Evolutionary conservation across 2,888 invertebrate genomes (phyloP), one percentile per base, ranked within the genome.

Genomic region (Disparrhopalites patrizii): DNA sequence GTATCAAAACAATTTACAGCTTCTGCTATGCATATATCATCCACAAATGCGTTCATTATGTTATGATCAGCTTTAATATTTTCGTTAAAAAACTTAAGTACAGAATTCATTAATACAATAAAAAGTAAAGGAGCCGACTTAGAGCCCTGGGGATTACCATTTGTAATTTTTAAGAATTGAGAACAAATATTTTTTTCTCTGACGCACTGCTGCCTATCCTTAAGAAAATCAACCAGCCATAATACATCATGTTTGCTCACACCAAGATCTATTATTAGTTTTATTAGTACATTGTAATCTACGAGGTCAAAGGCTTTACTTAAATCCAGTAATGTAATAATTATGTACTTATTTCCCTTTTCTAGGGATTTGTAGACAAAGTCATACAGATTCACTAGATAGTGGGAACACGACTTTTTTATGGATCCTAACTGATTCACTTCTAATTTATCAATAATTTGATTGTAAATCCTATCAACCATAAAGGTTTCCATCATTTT

Each of bases 101-200:
- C 1, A 1, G 30, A 18, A 31, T 54, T 54, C 1, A 54, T 54
- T 3, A 54, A 15, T 3, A 54, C n/a, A 13, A 60, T 23, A 20
- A 60, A 60, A 10, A 47, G 33, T 1, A 60, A 18, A 2, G 61
- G 61, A 25, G 61, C 61, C 18, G 52, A 20, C 52, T 61, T 61
- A 3, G 61, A 52, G 25, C 56, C 56, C 20, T 56, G 56, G 3
- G 56, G 36, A 1, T 33, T 56, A 3, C 56, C 33, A 36, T 56
- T 56, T 3, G 4, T n/a, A 31, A 56, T 56, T 1, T 23, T 56
- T 5, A 56, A 10, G 36, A 56, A n/a, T 1, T 23, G 23, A 20
- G 38, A 56, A 1, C 23, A 8, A 15, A 13, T 4, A 1, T 18
- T 40, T 2, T 20, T 20, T 7, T 38, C 25, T 27, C 36, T 57